These are phyloP conservation scores for Melinopterus prodromus DNA, from an alignment of 2,888 invertebrate species.

Conservation along the genomic window DNA sequence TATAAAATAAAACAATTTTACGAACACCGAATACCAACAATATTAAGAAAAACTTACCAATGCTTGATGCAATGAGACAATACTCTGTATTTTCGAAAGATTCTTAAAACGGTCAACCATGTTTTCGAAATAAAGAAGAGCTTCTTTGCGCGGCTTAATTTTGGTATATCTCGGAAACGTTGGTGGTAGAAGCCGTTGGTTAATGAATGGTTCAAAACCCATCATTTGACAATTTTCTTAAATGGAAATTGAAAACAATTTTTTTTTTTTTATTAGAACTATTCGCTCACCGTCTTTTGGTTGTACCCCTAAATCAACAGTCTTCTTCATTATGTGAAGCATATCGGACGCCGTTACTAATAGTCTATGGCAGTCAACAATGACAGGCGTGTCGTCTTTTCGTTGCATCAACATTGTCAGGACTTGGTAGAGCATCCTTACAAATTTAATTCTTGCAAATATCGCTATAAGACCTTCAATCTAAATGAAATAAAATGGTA, in stretches of 20 bases:
- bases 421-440: constrained; percentile 85
- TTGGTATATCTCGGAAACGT: constrained; percentile 97
- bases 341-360: constrained; percentile 84
- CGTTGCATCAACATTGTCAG: constrained; percentile 68
- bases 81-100: constrained; percentile 82
- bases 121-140: constrained; percentile 82
- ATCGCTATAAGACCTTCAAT: constrained; percentile 71
- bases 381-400: constrained; percentile 71
- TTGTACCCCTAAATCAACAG: constrained; percentile 77
- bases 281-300: constrained; percentile 68
- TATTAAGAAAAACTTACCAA: constrained; percentile 68
- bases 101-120: constrained; percentile 82
- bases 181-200: constrained; percentile 95
- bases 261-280: constrained; percentile 39
- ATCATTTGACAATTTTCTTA: constrained; percentile 80
- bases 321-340: constrained; percentile 81
- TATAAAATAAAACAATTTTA: constrained; percentile 5
- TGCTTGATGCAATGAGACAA: constrained; percentile 81
- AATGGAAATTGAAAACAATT: constrained; percentile 49
- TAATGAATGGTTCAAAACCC: constrained; percentile 96
- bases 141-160: constrained; percentile 82
- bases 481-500: constrained; percentile 47
- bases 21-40: neutral
- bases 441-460: constrained; percentile 84
- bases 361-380: constrained; percentile 81